A percentile compares a stretch with the other conserved stretches of the same genome.
These are phyloP conservation scores for Eurois occulta DNA, from an alignment of 2,888 invertebrate genomes.

Conservation along the genomic window DNA sequence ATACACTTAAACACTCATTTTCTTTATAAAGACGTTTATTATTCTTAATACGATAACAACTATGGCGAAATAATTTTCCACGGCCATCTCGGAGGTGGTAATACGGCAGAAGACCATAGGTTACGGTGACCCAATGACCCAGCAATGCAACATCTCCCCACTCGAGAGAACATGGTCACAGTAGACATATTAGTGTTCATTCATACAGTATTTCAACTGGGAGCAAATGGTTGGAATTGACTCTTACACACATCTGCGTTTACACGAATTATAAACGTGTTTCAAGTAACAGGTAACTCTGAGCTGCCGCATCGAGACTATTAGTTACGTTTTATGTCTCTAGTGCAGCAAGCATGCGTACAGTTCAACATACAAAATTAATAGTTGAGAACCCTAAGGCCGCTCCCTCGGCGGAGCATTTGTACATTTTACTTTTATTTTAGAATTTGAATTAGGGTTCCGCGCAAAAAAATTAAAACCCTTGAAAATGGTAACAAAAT, in stretches of 20 bases:
- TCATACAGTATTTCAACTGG: background rate
- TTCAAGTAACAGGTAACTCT: background rate
- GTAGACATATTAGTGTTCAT: background rate
- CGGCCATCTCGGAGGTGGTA: background rate
- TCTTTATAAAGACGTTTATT: background rate
- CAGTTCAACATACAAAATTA: background rate
- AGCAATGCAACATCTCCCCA: constrained; percentile 38
- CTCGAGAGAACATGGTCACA: constrained; percentile 19
- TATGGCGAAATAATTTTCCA: constrained; percentile 17
- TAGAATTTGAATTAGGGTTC: too few species aligned
- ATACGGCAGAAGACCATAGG: constrained; percentile 24
- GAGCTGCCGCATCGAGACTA: background rate
- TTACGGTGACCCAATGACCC: constrained; percentile 54
- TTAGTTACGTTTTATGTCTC: background rate
- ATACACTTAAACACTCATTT: background rate
- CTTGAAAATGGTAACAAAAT: too few species aligned
- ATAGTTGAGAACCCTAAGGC: background rate
- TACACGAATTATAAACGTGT: background rate
- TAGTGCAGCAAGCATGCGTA: background rate
- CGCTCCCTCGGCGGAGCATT: too few species aligned
- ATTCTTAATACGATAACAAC: background rate
- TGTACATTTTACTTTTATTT: too few species aligned
- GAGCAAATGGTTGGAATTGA: background rate
- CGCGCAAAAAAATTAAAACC: too few species aligned
- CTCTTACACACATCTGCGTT: background rate